Conservation (phyloP, 1,140 invertebrate species). For the Drosophila rhopaloa region DNA sequence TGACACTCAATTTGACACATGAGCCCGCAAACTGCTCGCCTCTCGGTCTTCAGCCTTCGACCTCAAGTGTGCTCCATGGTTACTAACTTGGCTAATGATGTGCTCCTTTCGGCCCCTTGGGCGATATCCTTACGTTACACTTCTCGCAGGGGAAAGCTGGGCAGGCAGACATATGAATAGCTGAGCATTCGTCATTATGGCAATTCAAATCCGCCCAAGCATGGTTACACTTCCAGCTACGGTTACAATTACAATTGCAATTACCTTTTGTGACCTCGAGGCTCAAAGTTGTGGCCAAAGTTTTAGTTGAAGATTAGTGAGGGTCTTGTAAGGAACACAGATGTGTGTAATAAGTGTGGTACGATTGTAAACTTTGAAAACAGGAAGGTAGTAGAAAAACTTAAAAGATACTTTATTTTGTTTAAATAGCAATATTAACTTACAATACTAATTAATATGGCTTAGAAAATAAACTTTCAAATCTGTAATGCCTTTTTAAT, state of each 20-base stretch:
- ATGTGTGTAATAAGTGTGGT: constrained; percentile 10
- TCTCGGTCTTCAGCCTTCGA: constrained; percentile 28
- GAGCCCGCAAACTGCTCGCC: constrained; percentile 60
- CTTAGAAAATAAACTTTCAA: too few relatives aligned
- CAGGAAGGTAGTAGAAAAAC: background rate
- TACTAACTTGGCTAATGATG: constrained; percentile 75
- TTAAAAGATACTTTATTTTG: too few relatives aligned
- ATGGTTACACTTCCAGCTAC: constrained; percentile 1
- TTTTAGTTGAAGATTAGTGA: constrained; percentile 34
- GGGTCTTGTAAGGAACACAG: background rate
- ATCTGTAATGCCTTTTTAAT: too few relatives aligned
- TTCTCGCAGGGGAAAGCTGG: constrained; percentile 14
- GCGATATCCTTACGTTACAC: constrained; percentile 33
- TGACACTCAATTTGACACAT: constrained; percentile 83
- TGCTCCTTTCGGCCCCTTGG: constrained; percentile 51
- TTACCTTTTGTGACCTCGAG: constrained; percentile 26
- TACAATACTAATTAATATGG: too few relatives aligned
- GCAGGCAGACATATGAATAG: constrained; percentile 67
- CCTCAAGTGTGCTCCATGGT: constrained; percentile 79
- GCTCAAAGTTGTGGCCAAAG: constrained; percentile 40
- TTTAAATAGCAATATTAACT: too few relatives aligned
- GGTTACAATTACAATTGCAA: constrained; percentile 23
- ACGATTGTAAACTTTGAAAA: constrained; percentile 1
- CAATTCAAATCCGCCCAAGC: constrained; percentile 34
- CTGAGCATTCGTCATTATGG: constrained; percentile 76